Base-by-base conservation (phyloP, 2,888 invertebrate species). In the Acleris cristana region DNA sequence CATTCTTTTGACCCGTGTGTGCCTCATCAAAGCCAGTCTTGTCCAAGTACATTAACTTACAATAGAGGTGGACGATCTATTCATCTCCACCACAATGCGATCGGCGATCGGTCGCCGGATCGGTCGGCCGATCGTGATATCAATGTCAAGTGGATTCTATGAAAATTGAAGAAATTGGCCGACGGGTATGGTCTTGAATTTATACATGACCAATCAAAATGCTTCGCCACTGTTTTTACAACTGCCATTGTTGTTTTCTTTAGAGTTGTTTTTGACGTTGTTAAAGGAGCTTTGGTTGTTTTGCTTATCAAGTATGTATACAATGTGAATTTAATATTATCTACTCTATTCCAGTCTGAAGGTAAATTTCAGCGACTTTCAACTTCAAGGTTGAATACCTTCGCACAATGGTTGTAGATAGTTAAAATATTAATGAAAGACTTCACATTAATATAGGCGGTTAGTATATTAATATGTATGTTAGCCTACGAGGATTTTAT, bases 31-130 rank as follows among this genome's bases (percentile, higher is more conserved):
- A 68, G 70, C 74, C 70, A 73, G 76, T 80, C 80, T 79, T 81
- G 85, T 85, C 84, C 78, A 80, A 80, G 79, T 84, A 83, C 90
- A 92, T 92, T 92, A 91, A 90, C 92, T 91, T 91, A 92, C 91
- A 92, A 92, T 92, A 89, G 88, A 89, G 91, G 92, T 91, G 88
- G 90, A 91, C 90, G 92, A 85, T 91, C 92, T 92, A 92, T 91
- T 91, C 90, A 91, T 91, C 88, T 90, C 83, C 86, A 84, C 87
- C 86, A 85, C 84, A 85, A 85, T 84, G 81, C 83, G 80, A 82
- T 81, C 79, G 80, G 79, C 82, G 78, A 77, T 77, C 77, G 72
- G 69, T 74, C 54, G 58, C 75, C 56, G 40, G 73, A 78, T 78
- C 75, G 76, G 71, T 71, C 59, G 71, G 80, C 75, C 81, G 82